Conservation (phyloP, 1,140 invertebrate genomes). For the Bombus affinis region DNA sequence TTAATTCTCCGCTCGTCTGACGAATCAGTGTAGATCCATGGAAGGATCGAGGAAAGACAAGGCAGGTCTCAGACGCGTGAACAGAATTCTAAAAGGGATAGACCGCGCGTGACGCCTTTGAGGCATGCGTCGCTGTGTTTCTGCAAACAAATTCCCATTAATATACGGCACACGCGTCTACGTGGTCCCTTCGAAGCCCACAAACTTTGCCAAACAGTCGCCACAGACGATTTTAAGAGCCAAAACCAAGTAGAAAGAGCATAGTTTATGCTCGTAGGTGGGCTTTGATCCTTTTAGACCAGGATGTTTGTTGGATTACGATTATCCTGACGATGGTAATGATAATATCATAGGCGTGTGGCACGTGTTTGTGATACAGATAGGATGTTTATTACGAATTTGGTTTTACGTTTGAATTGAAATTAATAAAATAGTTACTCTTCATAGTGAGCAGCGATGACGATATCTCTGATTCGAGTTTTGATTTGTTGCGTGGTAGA, state of each 20-base stretch:
- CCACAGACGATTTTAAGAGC: not conserved
- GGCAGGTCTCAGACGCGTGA: not conserved
- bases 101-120: not conserved
- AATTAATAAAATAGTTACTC: no score
- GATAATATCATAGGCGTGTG: not conserved
- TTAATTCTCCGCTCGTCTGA: constrained; percentile 11
- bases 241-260: no score
- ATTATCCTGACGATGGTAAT: not conserved
- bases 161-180: constrained; percentile 10
- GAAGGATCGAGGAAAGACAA: not conserved
- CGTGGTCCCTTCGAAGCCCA: not conserved
- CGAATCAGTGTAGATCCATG: not conserved
- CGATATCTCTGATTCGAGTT: no score
- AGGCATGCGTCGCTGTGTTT: not conserved
- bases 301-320: not conserved
- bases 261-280: not conserved
- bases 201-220: not conserved
- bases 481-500: no score
- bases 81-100: not conserved
- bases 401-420: no score
- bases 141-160: not conserved
- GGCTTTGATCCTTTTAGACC: not conserved
- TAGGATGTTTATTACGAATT: not conserved
- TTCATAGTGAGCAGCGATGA: not conserved
- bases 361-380: not conserved